Evolutionary conservation across 2,113 vertebrate genomes (phyloP), one percentile per base, ranked within the genome.

Genomic region (Pagrus major): DNA sequence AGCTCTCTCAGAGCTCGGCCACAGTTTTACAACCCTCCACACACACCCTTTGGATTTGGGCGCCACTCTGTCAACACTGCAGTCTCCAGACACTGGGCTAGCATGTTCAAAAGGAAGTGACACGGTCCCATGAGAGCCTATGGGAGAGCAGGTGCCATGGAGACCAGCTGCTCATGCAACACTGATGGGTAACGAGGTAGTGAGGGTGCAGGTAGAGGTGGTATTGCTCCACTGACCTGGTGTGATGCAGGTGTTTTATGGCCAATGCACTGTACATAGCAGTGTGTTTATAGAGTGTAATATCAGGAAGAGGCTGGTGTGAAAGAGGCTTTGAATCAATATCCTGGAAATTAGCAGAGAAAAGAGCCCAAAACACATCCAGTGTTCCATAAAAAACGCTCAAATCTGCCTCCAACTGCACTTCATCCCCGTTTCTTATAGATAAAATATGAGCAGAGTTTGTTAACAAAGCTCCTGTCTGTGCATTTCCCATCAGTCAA

Each of bases 41-140:
- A 92, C 90, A 94, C 89, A 85, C 90, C 87, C 83, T 91, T 85
- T 84, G 81, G 76, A 77, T 90, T 80, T 66, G 78, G 86, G 85
- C 64, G 88, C 88, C 76, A 23, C 84, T 92, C 87, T 92, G 91
- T 94, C 90, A 94, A 95, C 90, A 94, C n/a, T 39, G 75, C 56
- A 59, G 78, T 88, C 86, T 86, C 81, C 72, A 83, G 78, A 82
- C 76, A 7, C 76, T 25, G 16, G 54, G 75, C 69, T 55, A 61
- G 21, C 35, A 39, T 35, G 72, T 83, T 75, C 64, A 70, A 9
- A 69, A 23, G 18, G 14, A 27, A 65, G 78, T 4, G 1, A 76
- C 76, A 63, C 29, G 2, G 52, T 77, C 84, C 61, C 47, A 46
- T 6, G 65, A 61, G 76, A 81, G 73, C 86, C 81, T 78, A 46